Base-by-base conservation (phyloP, 2,888 invertebrate genomes). In the Lingula anatina region DNA sequence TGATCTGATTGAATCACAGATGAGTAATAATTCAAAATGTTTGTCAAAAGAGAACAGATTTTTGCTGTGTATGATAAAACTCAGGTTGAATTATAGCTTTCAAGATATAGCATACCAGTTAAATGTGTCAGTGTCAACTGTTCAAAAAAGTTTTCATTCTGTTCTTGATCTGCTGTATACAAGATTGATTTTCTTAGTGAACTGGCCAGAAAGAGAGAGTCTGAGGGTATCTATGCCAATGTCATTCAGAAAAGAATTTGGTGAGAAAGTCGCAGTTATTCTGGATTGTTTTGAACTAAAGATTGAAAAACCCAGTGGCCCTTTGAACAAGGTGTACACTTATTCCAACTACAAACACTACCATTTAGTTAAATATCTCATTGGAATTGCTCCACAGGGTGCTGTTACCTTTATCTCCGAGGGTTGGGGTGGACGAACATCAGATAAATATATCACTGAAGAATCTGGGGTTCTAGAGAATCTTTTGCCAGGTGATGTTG, bases 161-260 rank as follows among this genome's bases (percentile, higher is more conserved):
- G 46, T 44, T 1, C 38, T 51, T 12, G 38, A 51, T 27, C 7
- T 51, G n/a, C 27, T 54, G 12, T 44, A 43, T 37, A 38, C 24
- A n/a, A 41, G 40, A 44, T 37, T 54, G 2, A 12, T 43, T 15
- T 44, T 38, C 40, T 41, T 53, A 9, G 43, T 50, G 12, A 26
- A 46, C 9, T 51, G 54, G 49, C 49, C 48, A 31, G 21, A 21
- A 25, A 20, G 44, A 12, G 51, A 49, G 31, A 39, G 37, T 20
- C 24, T 46, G 15, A 41, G 44, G 26, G 26, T 25, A 35, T 36
- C 51, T 12, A 54, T 54, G 54, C 51, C 51, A 2, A 49, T 46
- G 49, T 31, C n/a, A n/a, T n/a, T n/a, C n/a, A n/a, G n/a, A n/a
- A n/a, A n/a, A n/a, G n/a, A n/a, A n/a, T n/a, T n/a, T 36, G 36